Base-by-base conservation (phyloP, 2,888 invertebrate genomes). In the Agonopterix arenella region DNA sequence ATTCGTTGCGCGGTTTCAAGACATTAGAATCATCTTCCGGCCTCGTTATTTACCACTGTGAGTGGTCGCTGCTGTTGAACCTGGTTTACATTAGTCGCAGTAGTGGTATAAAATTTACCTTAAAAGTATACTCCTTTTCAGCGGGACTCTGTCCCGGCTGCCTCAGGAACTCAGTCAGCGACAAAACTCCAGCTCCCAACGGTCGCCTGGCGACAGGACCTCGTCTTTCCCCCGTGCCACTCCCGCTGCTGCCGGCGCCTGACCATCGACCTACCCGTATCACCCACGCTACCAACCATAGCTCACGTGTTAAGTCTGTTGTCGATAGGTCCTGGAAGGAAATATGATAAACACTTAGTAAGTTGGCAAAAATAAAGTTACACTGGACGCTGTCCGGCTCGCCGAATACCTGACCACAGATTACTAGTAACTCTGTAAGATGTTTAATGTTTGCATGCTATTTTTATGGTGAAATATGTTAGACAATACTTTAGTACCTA, bases 261-360 rank as follows among this genome's bases (percentile, higher is more conserved):
- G 96, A 91, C 92, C 97, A 96, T 66, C 95, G 91, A 1, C 98
- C 98, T 49, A 97, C 94, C 47, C 98, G 92, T 85, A 97, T 94
- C 45, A 98, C 95, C 80, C 97, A 96, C 56, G 96, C 96, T 37
- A 98, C 94, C 59, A 98, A 90, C 89, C 95, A 97, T 18, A 97
- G 90, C 67, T 98, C 97, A 53, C 94, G 93, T 50, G 93, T 93
- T 49, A 97, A 90, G 78, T 98, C 98, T 43, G 95, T 92, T 59
- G 93, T 94, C 47, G 97, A 97, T 67, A 96, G 89, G 69, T 95
- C 95, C 94, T 94, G 76, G 13, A 82, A 76, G 36, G 55, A 28
- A 53, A 48, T 28, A 28, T 28, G 28, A 28, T 28, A 28, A 28
- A 28, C 28, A 28, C 1, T 28, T 18, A 3, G 18, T 18, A 18